A percentile compares a stretch with the other conserved stretches of the same genome.
Conservation (phyloP, 1,140 invertebrate genomes). For the Tenebrio molitor region DNA sequence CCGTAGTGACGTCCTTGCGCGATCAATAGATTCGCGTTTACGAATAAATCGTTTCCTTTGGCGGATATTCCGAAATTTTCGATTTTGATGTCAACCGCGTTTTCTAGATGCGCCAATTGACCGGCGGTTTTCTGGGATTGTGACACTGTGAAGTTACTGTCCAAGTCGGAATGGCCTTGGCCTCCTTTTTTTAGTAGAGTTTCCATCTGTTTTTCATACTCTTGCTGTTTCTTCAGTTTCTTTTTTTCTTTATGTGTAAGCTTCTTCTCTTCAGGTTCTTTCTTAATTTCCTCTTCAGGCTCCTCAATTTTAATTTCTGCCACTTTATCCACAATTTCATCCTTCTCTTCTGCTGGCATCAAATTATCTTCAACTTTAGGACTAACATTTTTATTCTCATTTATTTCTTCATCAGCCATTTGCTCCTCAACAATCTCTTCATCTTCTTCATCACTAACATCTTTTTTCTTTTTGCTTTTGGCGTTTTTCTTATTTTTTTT, state of each 20-base stretch:
- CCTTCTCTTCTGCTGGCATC: conserved; percentile 35
- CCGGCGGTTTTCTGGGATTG: conserved; percentile 90
- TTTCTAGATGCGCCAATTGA: conserved; percentile 88
- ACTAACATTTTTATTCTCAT: too few relatives aligned
- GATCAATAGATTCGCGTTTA: conserved; percentile 96
- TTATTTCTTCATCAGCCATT: background rate
- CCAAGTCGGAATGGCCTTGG: conserved; percentile 88
- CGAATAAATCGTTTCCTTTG: conserved; percentile 97
- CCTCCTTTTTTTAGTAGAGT: conserved; percentile 89
- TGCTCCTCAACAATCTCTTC: conserved; percentile 29
- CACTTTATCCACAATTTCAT: conserved; percentile 57
- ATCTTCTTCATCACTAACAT: conserved; percentile 52
- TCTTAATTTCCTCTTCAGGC: conserved; percentile 42
- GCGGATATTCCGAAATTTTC: conserved; percentile 99
- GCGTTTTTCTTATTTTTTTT: conserved; percentile 59
- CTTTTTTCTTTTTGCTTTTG: conserved; percentile 69
- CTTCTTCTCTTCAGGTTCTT: conserved; percentile 73
- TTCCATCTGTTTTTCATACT: conserved; percentile 94
- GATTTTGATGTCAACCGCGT: conserved; percentile 98
- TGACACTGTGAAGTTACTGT: conserved; percentile 96
- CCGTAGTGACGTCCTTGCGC: conserved; percentile 96
- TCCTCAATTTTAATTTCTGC: conserved; percentile 50
- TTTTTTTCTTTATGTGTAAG: conserved; percentile 96
- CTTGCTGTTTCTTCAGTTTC: conserved; percentile 92
- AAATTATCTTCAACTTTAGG: background rate